Base-by-base conservation (phyloP, 2,888 invertebrate species). In the Epistrophe eligans region DNA sequence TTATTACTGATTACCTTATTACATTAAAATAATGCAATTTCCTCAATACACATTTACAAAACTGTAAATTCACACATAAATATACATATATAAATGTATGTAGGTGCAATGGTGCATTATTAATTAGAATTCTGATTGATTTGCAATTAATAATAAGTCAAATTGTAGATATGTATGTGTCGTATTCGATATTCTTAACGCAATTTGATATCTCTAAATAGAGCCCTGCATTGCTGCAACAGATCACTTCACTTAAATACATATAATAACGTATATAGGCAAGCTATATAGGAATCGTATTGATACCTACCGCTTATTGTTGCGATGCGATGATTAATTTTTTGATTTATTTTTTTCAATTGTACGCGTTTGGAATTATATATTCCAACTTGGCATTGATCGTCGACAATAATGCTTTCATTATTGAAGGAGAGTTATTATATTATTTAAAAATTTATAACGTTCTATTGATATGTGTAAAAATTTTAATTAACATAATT, bases 171-270 rank as follows among this genome's bases (percentile, higher is more conserved):
- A 28, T 1, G 57, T 24, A 24, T 43, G 19, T 43, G 32, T 19
- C 64, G 35, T 48, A 43, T 73, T 73, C 73, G 35, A 45, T 73
- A 80, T 55, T 50, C 64, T 45, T 45, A 64, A 66, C 60, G 67
- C 71, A 76, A 57, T 70, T 70, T 77, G 67, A 82, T 70, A 62
- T 77, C 55, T 52, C 40, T 43, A 50, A 70, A 19, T 55, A 71
- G 10, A 57, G 32, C 43, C 15, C 15, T n/a, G n/a, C 19, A 38
- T 70, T 40, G 40, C 70, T 70, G 70, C 55, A 70, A 50, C 55
- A 70, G 70, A 70, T 70, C 38, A 55, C n/a, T 70, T 57, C 17
- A 35, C 15, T 28, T 43, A n/a, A 35, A n/a, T 32, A 24, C 3
- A 35, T 24, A 24, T 24, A 24, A 24, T 24, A 19, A 5, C 17